A percentile compares a stretch with the other conserved stretches of the same genome.
These are phyloP conservation scores for Chrysotoxum bicinctum DNA, from an alignment of 2,888 invertebrate species.

Conservation along the genomic window DNA sequence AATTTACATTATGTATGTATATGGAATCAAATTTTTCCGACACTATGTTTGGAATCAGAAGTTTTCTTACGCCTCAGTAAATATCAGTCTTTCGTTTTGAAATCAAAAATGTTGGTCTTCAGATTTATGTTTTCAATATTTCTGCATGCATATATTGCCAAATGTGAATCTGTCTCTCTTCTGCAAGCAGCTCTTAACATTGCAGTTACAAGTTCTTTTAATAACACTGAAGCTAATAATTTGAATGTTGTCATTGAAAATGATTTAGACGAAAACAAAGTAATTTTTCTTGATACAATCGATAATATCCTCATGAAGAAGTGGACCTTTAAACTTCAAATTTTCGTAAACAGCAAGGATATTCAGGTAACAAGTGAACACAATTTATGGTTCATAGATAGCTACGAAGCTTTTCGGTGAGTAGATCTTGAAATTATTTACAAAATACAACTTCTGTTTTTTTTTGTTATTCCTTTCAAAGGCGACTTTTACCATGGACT, in stretches of 20 bases:
- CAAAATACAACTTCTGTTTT: too few relatives aligned
- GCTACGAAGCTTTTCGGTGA: constrained; percentile 22
- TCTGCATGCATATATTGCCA: neutral
- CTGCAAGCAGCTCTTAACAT: neutral
- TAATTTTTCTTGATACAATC: neutral
- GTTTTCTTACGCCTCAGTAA: too few relatives aligned
- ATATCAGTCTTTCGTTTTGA: too few relatives aligned
- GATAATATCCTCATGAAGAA: neutral
- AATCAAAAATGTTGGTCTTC: neutral
- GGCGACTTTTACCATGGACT: neutral
- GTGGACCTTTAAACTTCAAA: neutral
- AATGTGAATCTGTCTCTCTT: neutral
- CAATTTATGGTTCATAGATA: constrained; percentile 29
- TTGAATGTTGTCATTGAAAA: constrained; percentile 4
- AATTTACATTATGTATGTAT: too few relatives aligned
- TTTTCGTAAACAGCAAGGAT: constrained; percentile 10
- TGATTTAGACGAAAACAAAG: neutral
- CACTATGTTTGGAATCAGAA: too few relatives aligned
- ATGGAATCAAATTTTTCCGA: too few relatives aligned
- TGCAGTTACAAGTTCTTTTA: constrained; percentile 1
- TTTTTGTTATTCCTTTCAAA: neutral
- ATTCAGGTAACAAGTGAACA: neutral
- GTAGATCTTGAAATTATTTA: neutral
- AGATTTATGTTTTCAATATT: neutral
- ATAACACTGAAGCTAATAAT: neutral